Evolutionary conservation across 2,797 vertebrate genomes (phyloP), one percentile per base, ranked within the genome.

Genomic region (Forpus xanthops): DNA sequence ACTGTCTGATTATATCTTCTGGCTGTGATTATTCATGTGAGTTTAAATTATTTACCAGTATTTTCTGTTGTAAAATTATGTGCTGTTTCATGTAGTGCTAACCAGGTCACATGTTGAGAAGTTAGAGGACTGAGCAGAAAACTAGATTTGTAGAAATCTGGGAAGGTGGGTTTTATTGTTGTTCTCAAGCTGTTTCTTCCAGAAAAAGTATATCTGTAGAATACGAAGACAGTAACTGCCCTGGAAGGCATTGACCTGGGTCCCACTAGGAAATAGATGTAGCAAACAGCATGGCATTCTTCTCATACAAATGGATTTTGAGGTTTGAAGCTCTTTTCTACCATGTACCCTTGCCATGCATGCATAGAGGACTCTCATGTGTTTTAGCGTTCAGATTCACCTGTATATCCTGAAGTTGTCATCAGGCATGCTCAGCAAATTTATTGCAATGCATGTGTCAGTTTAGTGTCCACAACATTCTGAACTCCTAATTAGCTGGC

Each of bases 291-390:
- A 33, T 75, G 47, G 25, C 66, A 45, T 64, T 75, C 68, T 76
- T 35, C 73, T 58, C 14, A 1, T 10, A 5, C 25, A 58, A 49
- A 12, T 13, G 27, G 53, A 16, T 75, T 52, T 72, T 41, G 39
- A 49, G 16, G 10, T 35, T 62, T 27, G 45, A 77, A 52, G 9
- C 56, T 87, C n/a, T 67, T 28, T 75, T 82, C 19, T 49, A 2
- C 2, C 16, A 5, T 3, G 5, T 11, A 20, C 7, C 11, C 8
- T 68, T 41, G 31, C 42, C 19, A 16, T 50, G 13, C 9, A 5
- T 42, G 27, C 20, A 8, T 10, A 42, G n/a, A 62, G 28, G 18
- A 20, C 14, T 42, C 30, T 13, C 6, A 1, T 0, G 20, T 31
- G 30, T 19, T 66, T 12, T 4, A 4, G 13, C 7, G 12, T 56